A percentile compares a stretch with the other conserved stretches of the same genome.
Conservation (phyloP, 2,888 invertebrate genomes). For the Linnaemya tessellans region DNA sequence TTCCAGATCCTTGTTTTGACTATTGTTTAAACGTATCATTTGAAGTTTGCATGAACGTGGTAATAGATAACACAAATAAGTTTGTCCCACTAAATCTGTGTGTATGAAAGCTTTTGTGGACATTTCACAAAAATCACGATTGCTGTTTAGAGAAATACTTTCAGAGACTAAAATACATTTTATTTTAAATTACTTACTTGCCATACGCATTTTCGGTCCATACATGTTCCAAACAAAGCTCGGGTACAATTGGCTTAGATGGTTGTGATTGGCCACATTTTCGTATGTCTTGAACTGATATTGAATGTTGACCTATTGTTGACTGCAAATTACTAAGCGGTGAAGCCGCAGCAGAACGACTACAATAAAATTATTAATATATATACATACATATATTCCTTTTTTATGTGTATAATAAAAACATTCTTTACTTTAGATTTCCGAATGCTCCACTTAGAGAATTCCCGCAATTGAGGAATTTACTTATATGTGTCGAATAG, state of each 20-base stretch:
- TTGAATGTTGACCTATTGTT: constrained; percentile 80
- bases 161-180: neutral
- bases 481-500: constrained; percentile 77
- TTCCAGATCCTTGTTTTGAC: constrained; percentile 86
- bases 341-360: constrained; percentile 80
- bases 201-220: constrained; percentile 90
- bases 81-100: constrained; percentile 93
- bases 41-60: constrained; percentile 82
- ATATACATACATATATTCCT: neutral
- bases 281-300: constrained; percentile 83
- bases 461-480: constrained; percentile 77
- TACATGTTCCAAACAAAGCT: constrained; percentile 93
- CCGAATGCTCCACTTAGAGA: constrained; percentile 78
- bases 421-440: constrained; percentile 77
- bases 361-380: constrained; percentile 60
- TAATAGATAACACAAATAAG: constrained; percentile 91
- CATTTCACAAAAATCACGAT: constrained; percentile 85
- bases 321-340: constrained; percentile 81
- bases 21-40: constrained; percentile 86
- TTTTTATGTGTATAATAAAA: constrained; percentile 24
- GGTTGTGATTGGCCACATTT: constrained; percentile 84
- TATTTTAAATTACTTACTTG: constrained; percentile 81
- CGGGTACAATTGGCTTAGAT: constrained; percentile 90
- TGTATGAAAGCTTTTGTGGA: constrained; percentile 92
- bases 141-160: constrained; percentile 73